Percentiles rank a stretch among this genome's conserved stretches.
These are phyloP conservation scores for Xiphias gladius DNA, from an alignment of 2,113 vertebrate species.

Conservation along the genomic window DNA sequence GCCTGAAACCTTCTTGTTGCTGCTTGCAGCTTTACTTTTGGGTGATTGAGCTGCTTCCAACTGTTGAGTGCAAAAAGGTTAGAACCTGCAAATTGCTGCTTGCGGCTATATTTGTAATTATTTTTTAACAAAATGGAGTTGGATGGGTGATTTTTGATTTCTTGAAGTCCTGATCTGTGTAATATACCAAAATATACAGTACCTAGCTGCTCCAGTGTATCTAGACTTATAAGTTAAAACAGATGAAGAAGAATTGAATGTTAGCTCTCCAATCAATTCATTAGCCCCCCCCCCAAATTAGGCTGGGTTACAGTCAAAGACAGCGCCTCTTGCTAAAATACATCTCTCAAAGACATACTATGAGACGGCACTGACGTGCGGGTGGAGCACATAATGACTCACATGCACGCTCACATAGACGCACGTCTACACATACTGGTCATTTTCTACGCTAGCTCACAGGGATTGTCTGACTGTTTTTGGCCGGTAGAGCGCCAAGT, in stretches of 20 bases:
- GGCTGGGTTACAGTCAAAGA: slow-evolving; percentile 9
- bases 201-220: not conserved
- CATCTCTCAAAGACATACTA: not conserved
- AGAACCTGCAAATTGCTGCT: too few relatives aligned
- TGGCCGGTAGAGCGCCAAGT: too few relatives aligned
- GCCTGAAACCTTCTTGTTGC: too few relatives aligned
- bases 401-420: too few relatives aligned
- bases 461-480: too few relatives aligned
- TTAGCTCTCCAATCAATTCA: slow-evolving; percentile 1
- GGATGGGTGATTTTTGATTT: not conserved
- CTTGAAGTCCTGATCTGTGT: not conserved
- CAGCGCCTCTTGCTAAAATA: not conserved
- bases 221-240: not conserved
- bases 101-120: slow-evolving; percentile 8
- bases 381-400: too few relatives aligned
- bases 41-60: too few relatives aligned
- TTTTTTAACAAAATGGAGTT: slow-evolving; percentile 32
- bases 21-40: too few relatives aligned
- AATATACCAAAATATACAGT: not conserved
- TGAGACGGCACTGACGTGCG: too few relatives aligned
- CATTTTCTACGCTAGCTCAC: too few relatives aligned
- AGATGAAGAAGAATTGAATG: slow-evolving; percentile 23
- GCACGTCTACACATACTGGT: too few relatives aligned
- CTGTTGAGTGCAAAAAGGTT: too few relatives aligned
- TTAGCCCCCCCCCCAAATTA: slow-evolving; percentile 6